Conservation (phyloP, 2,888 invertebrate species). For the Xylota segnis region DNA sequence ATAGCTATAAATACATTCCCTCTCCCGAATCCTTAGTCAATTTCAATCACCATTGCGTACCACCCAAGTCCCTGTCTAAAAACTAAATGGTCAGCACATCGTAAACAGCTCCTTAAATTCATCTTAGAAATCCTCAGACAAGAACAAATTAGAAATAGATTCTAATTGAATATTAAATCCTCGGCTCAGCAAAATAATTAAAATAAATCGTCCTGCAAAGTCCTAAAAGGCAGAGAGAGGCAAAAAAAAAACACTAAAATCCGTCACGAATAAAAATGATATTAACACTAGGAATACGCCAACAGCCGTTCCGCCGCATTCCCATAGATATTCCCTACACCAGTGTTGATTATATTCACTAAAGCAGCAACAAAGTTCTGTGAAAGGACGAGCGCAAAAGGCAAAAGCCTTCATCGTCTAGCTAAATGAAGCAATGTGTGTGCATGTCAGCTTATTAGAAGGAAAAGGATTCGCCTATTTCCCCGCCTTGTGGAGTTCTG, state of each 20-base stretch:
- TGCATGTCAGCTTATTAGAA: conserved; percentile 74
- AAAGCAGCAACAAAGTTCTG: conserved; percentile 21
- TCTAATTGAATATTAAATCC: conserved; percentile 66
- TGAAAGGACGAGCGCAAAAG: conserved; percentile 19
- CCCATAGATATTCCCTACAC: neutral
- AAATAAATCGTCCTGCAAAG: conserved; percentile 32
- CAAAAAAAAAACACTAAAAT: conserved; percentile 55
- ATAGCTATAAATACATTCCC: no score
- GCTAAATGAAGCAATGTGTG: conserved; percentile 71
- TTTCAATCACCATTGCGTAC: no score
- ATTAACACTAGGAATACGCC: conserved; percentile 57
- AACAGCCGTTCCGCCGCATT: conserved; percentile 59
- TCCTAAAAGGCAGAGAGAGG: conserved; percentile 9
- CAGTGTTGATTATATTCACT: conserved; percentile 18
- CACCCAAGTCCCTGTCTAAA: no score
- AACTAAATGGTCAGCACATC: no score
- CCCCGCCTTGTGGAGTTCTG: conserved; percentile 22
- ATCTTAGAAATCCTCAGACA: conserved; percentile 17
- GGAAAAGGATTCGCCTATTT: conserved; percentile 57
- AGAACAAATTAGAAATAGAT: neutral
- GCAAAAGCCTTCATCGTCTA: conserved; percentile 22
- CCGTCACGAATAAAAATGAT: conserved; percentile 69
- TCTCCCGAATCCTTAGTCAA: no score
- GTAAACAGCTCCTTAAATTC: neutral
- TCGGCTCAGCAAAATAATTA: conserved; percentile 62